A percentile compares a stretch with the other conserved stretches of the same genome.
These are phyloP conservation scores for Cheilosia vernalis DNA, from an alignment of 2,888 invertebrate species.

Conservation along the genomic window DNA sequence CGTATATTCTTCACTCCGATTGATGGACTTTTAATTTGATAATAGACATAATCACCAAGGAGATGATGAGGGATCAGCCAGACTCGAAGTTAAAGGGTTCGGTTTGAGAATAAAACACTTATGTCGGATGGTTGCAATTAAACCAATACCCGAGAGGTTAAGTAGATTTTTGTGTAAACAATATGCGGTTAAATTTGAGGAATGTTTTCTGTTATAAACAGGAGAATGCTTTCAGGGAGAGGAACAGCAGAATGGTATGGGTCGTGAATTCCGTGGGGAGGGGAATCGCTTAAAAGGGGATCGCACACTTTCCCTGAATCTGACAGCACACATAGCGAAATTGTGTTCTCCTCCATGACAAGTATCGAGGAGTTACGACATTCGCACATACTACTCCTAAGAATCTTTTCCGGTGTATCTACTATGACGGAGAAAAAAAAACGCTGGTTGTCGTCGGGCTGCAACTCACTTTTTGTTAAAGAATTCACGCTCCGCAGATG, in stretches of 20 bases:
- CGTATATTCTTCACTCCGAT: slow-evolving; percentile 18
- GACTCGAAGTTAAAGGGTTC: slow-evolving; percentile 8
- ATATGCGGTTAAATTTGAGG: background rate
- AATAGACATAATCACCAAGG: slow-evolving; percentile 48
- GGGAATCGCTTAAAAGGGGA: no score
- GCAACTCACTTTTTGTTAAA: slow-evolving; percentile 58
- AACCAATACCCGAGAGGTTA: background rate
- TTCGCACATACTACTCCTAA: background rate
- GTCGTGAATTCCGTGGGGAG: no score
- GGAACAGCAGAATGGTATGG: no score
- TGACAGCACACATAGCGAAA: no score
- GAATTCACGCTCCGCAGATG: slow-evolving; percentile 55
- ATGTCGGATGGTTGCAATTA: slow-evolving; percentile 5
- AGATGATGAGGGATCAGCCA: slow-evolving; percentile 33
- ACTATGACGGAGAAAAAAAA: slow-evolving; percentile 33
- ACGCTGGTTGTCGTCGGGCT: slow-evolving; percentile 41
- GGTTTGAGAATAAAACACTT: slow-evolving; percentile 16
- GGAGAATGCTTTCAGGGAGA: background rate
- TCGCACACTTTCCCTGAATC: no score
- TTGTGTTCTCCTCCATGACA: background rate
- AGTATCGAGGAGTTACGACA: slow-evolving; percentile 4
- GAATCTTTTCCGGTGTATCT: slow-evolving; percentile 41
- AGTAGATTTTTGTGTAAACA: background rate
- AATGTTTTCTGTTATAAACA: background rate
- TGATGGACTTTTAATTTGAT: slow-evolving; percentile 62